Base-by-base conservation (phyloP, 2,113 vertebrate species). In the Pollimyrus isidori region DNA sequence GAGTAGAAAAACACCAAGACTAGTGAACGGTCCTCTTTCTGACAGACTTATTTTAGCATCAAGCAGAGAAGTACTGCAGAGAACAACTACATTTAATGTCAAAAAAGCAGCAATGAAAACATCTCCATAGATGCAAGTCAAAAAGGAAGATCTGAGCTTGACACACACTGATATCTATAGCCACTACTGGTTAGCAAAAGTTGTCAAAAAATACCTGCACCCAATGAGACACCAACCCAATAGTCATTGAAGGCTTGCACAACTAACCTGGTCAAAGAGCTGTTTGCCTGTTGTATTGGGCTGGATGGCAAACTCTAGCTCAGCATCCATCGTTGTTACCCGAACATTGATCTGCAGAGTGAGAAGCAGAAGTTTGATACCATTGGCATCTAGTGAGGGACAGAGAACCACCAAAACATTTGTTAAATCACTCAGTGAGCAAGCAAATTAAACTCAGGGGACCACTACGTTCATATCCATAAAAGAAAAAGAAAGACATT, bases 301-400 rank as follows among this genome's bases (percentile, higher is more conserved):
- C 94, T 99, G 98, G 94, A 99, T 99, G 91, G 98, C 98, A 95
- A 99, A 99, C 94, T 99, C 98, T 96, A 99, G 94, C 95, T 99
- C 98, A 86, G 98, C 98, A 91, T 99, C 98, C 98, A 99, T 99
- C 90, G 98, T 99, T 93, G 98, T 99, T 84, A 99, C 98, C 92
- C 98, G 97, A 86, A 99, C 98, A 42, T 97, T 99, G 92, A 99
- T 98, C 98, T 99, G 91, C 49, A 90, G 65, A 90, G 89, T 19
- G 92, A 53, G 91, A 19, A 42, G 10, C 4, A 26, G 30, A 73
- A 69, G 53, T 19, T n/a, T 35, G 15, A 50, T 35, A 13, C 30
- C 73, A 39, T 76, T 76, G 7, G 13, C 19, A 76, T 80, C 35
- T 42, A 42, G 35, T 42, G 48, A 52, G 26, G 85, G 30, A 87